Evolutionary conservation across 2,113 vertebrate species (phyloP), one percentile per base, ranked within the genome.

Genomic region (Daphoenositta chrysoptera): DNA sequence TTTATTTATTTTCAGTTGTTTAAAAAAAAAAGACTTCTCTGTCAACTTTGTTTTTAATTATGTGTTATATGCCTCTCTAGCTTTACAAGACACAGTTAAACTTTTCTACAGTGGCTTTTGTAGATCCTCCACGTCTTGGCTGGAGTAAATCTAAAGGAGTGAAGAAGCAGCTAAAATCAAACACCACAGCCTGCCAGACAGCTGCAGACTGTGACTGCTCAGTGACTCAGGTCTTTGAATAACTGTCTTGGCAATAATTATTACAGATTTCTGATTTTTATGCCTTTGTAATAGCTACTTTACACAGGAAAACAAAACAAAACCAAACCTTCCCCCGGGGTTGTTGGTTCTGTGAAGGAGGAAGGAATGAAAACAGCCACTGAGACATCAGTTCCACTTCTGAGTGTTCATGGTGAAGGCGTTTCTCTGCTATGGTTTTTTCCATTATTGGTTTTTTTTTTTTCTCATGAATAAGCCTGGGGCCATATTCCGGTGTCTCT

Each of bases 141-240:
- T 61, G 58, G 8, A 54, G 15, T 28, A 45, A 87, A 68, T 42
- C 27, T 44, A 57, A 75, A 60, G 53, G 53, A 84, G 28, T 1
- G 0, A 66, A 68, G 57, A 28, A 69, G 31, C 40, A 72, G 56
- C n/a, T 50, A 50, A 66, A 83, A 82, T 11, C 21, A 24, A 65
- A 63, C 68, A 44, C n/a, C 18, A 7, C 15, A 78, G 40, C n/a
- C 11, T 1, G 40, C 37, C 61, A 71, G 73, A 60, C 63, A 81
- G 77, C 87, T 87, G 61, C 63, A 90, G 35, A 40, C 18, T 37
- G 57, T 50, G 79, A 61, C 77, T 89, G 77, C 30, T 75, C 58
- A 31, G 77, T 89, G 91, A 96, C 77, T 94, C 93, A 95, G 70
- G 61, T 60, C 87, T 93, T 42, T 64, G 53, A 89, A 18, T 54